Percentiles rank a stretch among this genome's conserved stretches.
Evolutionary conservation across 2,888 invertebrate genomes (phyloP).

Genomic region (Lochmaea crataegi): DNA sequence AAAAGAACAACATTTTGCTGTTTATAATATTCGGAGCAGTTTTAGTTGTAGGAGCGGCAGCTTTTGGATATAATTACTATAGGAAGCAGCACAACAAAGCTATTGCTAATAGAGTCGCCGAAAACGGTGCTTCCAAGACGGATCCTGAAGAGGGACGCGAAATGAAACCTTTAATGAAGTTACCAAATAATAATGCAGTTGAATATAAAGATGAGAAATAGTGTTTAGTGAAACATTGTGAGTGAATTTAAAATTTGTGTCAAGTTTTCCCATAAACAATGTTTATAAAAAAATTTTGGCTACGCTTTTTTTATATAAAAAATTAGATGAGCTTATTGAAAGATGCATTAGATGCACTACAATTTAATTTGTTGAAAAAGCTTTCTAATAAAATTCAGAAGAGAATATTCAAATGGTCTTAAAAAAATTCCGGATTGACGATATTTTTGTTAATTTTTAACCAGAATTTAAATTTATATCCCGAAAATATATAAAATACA

Average conservation of each 20-base stretch:
- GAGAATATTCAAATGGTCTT: no score
- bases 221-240: slow-evolving; percentile 20
- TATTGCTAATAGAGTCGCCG: slow-evolving; percentile 54
- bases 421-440: no score
- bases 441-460: background rate
- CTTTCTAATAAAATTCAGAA: background rate
- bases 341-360: background rate
- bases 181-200: slow-evolving; percentile 32
- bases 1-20: slow-evolving; percentile 57
- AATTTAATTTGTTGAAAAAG: background rate
- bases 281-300: background rate
- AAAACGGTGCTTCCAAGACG: slow-evolving; percentile 41
- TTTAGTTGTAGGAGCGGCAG: slow-evolving; percentile 68
- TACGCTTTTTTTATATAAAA: background rate
- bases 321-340: background rate
- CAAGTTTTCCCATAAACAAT: background rate
- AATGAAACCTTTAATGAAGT: slow-evolving; percentile 58
- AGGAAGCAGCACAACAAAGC: slow-evolving; percentile 56
- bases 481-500: no score
- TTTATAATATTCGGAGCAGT: slow-evolving; percentile 69
- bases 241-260: slow-evolving; percentile 6
- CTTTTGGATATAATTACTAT: slow-evolving; percentile 71
- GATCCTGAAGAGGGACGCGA: slow-evolving; percentile 53
- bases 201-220: slow-evolving; percentile 51
- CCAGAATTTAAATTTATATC: background rate